A percentile compares a stretch with the other conserved stretches of the same genome.
phyloP scores from a whole-genome alignment of 2,888 invertebrate species.

The Philopedon plagiatum region DNA sequence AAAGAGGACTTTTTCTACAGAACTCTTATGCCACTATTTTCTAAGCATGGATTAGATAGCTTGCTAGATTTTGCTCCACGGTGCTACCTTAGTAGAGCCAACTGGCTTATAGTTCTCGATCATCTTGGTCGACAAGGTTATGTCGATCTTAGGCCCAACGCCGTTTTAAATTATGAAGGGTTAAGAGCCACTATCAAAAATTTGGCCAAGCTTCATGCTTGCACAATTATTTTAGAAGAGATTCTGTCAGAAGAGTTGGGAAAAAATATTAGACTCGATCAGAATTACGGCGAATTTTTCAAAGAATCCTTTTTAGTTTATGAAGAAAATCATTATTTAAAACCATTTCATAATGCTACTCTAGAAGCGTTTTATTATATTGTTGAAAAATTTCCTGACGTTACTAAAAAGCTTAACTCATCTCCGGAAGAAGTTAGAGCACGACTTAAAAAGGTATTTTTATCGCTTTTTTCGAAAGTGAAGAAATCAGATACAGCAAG shows the following conservation, averaged over 20 bases:
- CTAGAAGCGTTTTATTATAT: conserved; percentile 23
- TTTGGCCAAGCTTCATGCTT: conserved; percentile 54
- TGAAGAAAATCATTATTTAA: background rate
- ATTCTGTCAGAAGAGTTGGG: conserved; percentile 50
- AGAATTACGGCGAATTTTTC: conserved; percentile 57
- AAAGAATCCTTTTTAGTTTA: background rate
- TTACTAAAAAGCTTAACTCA: conserved; percentile 27
- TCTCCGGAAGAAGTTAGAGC: conserved; percentile 39
- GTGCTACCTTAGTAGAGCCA: conserved; percentile 62
- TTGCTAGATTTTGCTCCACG: conserved; percentile 59
- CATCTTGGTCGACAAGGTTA: conserved; percentile 58
- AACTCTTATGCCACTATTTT: conserved; percentile 64
- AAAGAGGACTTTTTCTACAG: conserved; percentile 66
- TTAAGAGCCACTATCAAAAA: background rate
- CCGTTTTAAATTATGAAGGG: conserved; percentile 51
- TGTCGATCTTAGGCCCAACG: conserved; percentile 12
- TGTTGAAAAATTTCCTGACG: conserved; percentile 44
- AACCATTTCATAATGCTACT: background rate
- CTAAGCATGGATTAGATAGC: conserved; percentile 54
- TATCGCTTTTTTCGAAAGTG: background rate
- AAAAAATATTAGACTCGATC: conserved; percentile 52
- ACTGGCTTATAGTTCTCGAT: conserved; percentile 65
- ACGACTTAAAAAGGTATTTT: conserved; percentile 7
- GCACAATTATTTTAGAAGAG: conserved; percentile 62
- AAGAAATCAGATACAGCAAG: background rate